Conservation (phyloP, 1,140 invertebrate genomes). For the Himalopsyche phryganea region DNA sequence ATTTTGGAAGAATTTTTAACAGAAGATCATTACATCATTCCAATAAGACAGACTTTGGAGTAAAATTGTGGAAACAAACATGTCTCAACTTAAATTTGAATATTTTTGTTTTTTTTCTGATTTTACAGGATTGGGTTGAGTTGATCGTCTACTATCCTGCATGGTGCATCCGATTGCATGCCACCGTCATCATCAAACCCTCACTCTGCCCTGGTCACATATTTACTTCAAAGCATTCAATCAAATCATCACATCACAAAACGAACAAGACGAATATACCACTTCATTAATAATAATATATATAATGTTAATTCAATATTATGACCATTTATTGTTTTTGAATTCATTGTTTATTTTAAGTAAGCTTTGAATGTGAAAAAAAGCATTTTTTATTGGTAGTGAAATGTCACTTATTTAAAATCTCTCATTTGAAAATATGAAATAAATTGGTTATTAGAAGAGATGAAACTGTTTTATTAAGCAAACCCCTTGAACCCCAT, state of each 20-base stretch:
- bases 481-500: too few relatives aligned
- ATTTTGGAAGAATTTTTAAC: too few relatives aligned
- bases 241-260: background rate
- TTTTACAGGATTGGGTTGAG: constrained; percentile 35
- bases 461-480: too few relatives aligned
- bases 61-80: background rate
- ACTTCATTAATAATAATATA: background rate
- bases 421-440: too few relatives aligned
- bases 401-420: too few relatives aligned
- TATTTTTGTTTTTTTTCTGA: constrained; percentile 21
- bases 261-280: background rate
- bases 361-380: background rate
- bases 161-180: background rate
- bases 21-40: too few relatives aligned
- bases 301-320: too few relatives aligned
- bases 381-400: background rate
- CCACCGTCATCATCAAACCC: too few relatives aligned
- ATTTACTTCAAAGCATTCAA: constrained; percentile 4
- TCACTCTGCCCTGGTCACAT: background rate
- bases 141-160: constrained; percentile 14
- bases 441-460: too few relatives aligned
- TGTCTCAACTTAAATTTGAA: constrained; percentile 8
- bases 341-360: background rate
- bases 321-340: too few relatives aligned
- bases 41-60: background rate